Conservation (phyloP, 92 coral and sea anemone genomes). For the Bergia sp. region DNA sequence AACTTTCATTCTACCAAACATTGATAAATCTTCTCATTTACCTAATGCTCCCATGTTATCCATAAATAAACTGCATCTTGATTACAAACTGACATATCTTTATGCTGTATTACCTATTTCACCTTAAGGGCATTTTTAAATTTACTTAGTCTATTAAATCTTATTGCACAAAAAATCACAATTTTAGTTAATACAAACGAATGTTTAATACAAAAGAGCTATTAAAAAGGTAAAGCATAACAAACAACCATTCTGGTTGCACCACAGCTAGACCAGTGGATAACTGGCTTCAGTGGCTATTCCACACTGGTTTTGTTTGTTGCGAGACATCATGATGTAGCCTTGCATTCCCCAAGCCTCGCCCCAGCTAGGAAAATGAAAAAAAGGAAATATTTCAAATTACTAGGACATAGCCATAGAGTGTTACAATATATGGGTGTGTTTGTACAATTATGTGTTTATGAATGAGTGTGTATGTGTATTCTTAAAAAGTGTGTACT, state of each 20-base stretch:
- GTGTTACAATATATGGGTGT: no score
- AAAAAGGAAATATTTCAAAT: background rate
- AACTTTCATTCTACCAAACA: background rate
- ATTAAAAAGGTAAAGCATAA: background rate
- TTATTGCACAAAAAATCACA: background rate
- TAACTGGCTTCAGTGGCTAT: slow-evolving; percentile 86
- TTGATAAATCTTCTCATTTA: background rate
- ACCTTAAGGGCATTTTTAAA: no score
- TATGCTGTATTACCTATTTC: no score
- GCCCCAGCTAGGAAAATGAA: slow-evolving; percentile 62
- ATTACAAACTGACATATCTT: no score
- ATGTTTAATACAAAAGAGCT: background rate
- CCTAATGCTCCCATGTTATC: no score
- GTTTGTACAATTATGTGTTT: no score
- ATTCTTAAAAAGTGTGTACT: no score
- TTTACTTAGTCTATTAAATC: background rate
- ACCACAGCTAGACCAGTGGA: slow-evolving; percentile 66
- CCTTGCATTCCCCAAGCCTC: slow-evolving; percentile 76
- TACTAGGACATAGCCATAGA: background rate
- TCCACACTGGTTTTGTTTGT: slow-evolving; percentile 88
- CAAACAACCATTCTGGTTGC: background rate
- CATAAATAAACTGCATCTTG: no score
- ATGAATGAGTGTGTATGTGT: no score
- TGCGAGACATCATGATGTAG: slow-evolving; percentile 85
- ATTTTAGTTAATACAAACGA: background rate